A percentile compares a stretch with the other conserved stretches of the same genome.
Conservation (phyloP, 2,113 vertebrate species). For the Genyomyrus donnyi region DNA sequence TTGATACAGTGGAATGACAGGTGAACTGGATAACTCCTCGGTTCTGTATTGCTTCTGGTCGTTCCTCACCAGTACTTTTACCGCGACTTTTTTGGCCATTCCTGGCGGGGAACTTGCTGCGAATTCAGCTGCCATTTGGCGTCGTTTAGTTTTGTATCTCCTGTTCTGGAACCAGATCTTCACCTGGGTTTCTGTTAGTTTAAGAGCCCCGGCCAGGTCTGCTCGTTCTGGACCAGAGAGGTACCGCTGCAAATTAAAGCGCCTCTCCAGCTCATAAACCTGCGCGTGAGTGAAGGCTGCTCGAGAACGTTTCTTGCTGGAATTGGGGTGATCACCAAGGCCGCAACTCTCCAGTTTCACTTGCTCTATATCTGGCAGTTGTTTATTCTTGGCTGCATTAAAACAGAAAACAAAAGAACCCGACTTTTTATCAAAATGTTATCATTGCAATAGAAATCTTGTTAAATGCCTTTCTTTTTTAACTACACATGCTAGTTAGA, state of each 20-base stretch:
- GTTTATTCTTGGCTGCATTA: constrained; percentile 25
- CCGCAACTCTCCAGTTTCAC: constrained; percentile 24
- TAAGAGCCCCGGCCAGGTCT: constrained; percentile 58
- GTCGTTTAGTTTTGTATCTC: constrained; percentile 71
- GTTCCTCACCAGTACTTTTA: constrained; percentile 63
- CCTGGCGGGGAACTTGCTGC: constrained; percentile 20
- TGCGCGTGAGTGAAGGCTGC: constrained; percentile 70
- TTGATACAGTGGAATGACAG: constrained; percentile 49
- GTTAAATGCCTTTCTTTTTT: background rate
- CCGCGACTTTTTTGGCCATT: constrained; percentile 57
- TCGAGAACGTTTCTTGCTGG: constrained; percentile 62
- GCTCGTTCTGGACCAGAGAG: constrained; percentile 64
- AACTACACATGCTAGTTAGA: background rate
- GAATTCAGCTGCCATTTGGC: constrained; percentile 50
- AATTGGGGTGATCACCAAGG: constrained; percentile 24
- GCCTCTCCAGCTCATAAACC: constrained; percentile 65
- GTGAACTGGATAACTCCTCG: constrained; percentile 36
- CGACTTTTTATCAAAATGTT: background rate
- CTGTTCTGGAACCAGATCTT: constrained; percentile 77
- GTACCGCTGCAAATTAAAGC: constrained; percentile 62
- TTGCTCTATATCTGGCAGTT: background rate
- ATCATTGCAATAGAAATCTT: background rate
- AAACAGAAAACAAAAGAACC: constrained; percentile 18
- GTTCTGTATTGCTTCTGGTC: constrained; percentile 49
- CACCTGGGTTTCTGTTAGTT: constrained; percentile 70